Base-by-base conservation (phyloP, 2,888 invertebrate genomes). In the Ferdinandea cuprea region DNA sequence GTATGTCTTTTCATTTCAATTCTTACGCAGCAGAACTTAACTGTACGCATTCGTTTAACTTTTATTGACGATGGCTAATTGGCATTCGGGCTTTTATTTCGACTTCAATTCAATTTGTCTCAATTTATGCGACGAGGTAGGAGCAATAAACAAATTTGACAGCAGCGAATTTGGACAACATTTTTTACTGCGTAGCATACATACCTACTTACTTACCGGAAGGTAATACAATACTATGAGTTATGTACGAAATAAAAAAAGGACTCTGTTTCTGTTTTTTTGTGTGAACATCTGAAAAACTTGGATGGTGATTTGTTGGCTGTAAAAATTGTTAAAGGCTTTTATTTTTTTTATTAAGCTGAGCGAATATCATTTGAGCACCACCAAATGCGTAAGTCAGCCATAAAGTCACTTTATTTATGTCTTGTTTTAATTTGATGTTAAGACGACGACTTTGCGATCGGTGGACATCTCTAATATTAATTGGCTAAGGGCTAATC, bases 31-130 rank as follows among this genome's bases (percentile, higher is more conserved):
- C 25, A 19, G 30, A 15, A 40, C 11, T 52, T 21, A 17, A 46
- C 25, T 40, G 7, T 15, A 28, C 35, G 42, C 30, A 30, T 17
- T 30, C 21, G 50, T 52, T 59, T 44, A 72, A 78, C 56, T 72
- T 83, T 83, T 78, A 73, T 83, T 68, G 61, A 77, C 32, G 59
- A 66, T 61, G 46, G 61, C 72, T 78, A 78, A 83, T 83, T 83
- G 83, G 66, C 68, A 73, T 78, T 77, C 59, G 81, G 54, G 50
- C 54, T 54, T 65, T 76, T 73, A 68, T 78, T 83, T 78, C 63
- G 83, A n/a, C n/a, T n/a, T n/a, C n/a, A n/a, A n/a, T 83, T 78
- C 83, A 83, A 78, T 83, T 83, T 83, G 83, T 83, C 78, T 73
- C 83, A 83, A 83, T 83, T 73, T 73, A 78, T 78, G 80, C 69